Evolutionary conservation across 2,888 invertebrate species (phyloP), one percentile per base, ranked within the genome.

Genomic region (Trichopria drosophilae): DNA sequence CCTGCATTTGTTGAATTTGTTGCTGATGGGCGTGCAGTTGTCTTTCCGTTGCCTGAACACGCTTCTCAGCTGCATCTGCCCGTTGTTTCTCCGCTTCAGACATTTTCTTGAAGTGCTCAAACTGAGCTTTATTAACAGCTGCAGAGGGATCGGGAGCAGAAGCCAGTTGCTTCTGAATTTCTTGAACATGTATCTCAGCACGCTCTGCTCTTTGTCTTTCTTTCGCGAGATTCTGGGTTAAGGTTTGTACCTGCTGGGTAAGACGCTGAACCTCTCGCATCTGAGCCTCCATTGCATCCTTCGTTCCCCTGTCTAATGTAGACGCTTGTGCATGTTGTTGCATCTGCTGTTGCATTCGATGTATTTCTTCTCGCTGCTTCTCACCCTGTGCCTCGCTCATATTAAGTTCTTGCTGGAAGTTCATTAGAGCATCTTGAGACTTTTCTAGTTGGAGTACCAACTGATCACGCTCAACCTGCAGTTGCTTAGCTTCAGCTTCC

Each of bases 401-500:
- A 60, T 90, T 90, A 41, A 93, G 75, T 71, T 93, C 93, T 71
- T 92, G 87, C 73, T 93, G 93, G 88, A 93, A 93, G 76, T 92
- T 92, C 76, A 93, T 87, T 51, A 94, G 78, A 85, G 93, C 92
- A 63, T 93, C 92, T 73, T 93, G 93, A 31, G 91, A 92, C 77
- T 94, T 93, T 75, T 93, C 93, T 69, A 94, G 74, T 73, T 93
- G 93, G 58, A 88, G 84, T 1, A 93, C 91, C 56, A 94, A 76
- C 75, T 93, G 93, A 72, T 93, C 93, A 39, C 90, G 66, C 73
- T 93, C 93, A 58, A 88, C 84, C 13, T 89, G 88, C 65, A 93
- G 74, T 73, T 93, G 91, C 67, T 91, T 91, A 47, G 90, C 84
- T 59, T 93, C 93, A 1, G 84, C 84, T 72, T 93, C 93, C 62